Base-by-base conservation (phyloP, 2,797 vertebrate species). In the Lateolabrax maculatus region DNA sequence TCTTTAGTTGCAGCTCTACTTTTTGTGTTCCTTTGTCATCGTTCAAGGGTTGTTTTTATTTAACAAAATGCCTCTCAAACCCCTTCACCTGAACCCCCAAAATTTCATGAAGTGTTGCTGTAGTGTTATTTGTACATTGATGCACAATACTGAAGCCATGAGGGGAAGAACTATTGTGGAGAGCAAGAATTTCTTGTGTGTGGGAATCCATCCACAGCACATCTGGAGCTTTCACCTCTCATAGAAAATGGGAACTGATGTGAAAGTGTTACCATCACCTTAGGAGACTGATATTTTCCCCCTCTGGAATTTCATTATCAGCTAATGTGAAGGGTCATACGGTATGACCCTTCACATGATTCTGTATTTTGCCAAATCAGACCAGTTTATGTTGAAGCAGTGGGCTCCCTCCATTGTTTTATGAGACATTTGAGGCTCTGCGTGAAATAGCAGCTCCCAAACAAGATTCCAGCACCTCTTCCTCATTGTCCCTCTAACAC, bases 361-460 rank as follows among this genome's bases (percentile, higher is more conserved):
- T n/a, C n/a, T n/a, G n/a, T 62, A 9, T 72, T 86, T 79, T 70
- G 61, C n/a, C 61, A 75, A 68, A 80, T 77, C 41, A 3, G 63
- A 60, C 41, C 43, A 6, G 18, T 72, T 68, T 31, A 62, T 57
- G 39, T 75, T 69, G 64, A 77, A 68, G 68, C 52, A 21, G 71
- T 46, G 31, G 63, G 39, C 49, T 82, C 63, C 65, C 58, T 75
- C 67, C 48, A n/a, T 66, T 79, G 31, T 84, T 87, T 88, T 66
- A 87, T 63, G 84, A 79, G 87, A 79, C 79, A 84, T 90, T 89
- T 49, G 81, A 83, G 81, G 56, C 74, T 87, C 5, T 0, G 88
- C 87, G 92, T 91, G 89, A 90, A 91, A 80, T 87, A 0, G 79
- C 62, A 78, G 69, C 81, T 85, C 53, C 66, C 82, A 75, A 87